A percentile compares a stretch with the other conserved stretches of the same genome.
phyloP scores from a whole-genome alignment of 1,140 invertebrate genomes.

The Leptinotarsa undecemlineata region DNA sequence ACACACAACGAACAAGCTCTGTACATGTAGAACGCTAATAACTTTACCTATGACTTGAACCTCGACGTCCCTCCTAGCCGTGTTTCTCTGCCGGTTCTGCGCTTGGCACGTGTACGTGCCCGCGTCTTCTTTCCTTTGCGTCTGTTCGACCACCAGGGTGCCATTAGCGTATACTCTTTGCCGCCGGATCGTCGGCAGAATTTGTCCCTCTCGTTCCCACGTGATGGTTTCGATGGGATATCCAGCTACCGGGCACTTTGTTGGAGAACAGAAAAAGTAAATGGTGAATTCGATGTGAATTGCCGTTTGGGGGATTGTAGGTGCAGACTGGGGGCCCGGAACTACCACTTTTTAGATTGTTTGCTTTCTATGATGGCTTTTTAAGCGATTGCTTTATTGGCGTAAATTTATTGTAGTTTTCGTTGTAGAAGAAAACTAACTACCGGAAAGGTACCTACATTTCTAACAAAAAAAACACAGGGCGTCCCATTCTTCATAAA shows the following conservation, averaged over 20 bases:
- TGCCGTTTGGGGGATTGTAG: no score
- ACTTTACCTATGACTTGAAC: slow-evolving; percentile 79
- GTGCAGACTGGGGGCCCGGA: no score
- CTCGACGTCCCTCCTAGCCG: slow-evolving; percentile 78
- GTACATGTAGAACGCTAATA: slow-evolving; percentile 6
- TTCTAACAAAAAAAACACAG: no score
- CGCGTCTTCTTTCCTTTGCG: slow-evolving; percentile 76
- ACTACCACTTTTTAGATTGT: no score
- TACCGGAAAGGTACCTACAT: no score
- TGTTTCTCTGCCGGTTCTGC: slow-evolving; percentile 79
- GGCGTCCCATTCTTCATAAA: no score
- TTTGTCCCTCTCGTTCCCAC: slow-evolving; percentile 87
- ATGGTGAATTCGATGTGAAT: no score
- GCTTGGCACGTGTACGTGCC: slow-evolving; percentile 88
- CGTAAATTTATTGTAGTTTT: no score
- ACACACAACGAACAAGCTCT: neutral
- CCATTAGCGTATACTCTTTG: slow-evolving; percentile 87
- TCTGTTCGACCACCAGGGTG: slow-evolving; percentile 81
- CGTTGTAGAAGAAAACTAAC: no score
- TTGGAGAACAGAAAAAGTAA: slow-evolving; percentile 9
- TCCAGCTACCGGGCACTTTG: slow-evolving; percentile 83
- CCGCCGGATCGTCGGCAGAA: slow-evolving; percentile 81
- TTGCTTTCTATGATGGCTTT: no score
- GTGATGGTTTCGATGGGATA: slow-evolving; percentile 86
- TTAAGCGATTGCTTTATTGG: no score